phyloP scores from a whole-genome alignment of 2,888 invertebrate genomes.

The Ophion ventricosus region DNA sequence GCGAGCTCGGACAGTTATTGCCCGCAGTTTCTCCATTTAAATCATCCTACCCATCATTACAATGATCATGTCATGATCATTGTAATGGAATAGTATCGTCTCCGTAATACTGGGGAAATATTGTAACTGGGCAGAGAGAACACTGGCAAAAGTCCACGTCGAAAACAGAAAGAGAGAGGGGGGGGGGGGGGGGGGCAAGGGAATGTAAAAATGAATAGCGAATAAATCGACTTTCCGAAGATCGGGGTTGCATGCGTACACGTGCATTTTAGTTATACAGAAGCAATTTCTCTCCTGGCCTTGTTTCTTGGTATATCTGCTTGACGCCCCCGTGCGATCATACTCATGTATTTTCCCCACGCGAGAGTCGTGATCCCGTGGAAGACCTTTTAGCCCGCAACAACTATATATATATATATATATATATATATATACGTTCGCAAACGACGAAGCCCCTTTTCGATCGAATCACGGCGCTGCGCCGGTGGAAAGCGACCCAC shows the following conservation, averaged over 20 bases:
- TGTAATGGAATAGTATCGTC: too few relatives aligned
- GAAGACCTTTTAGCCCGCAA: conserved; percentile 63
- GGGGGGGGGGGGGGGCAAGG: conserved; percentile 8
- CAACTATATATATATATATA: too few relatives aligned
- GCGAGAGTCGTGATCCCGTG: conserved; percentile 48
- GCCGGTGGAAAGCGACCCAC: conserved; percentile 59
- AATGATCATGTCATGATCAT: too few relatives aligned
- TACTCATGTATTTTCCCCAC: conserved; percentile 28
- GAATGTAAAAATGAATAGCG: conserved; percentile 33
- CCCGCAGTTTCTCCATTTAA: too few relatives aligned
- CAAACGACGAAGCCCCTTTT: conserved; percentile 48
- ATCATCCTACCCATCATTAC: too few relatives aligned
- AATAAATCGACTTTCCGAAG: conserved; percentile 16
- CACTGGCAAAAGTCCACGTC: too few relatives aligned
- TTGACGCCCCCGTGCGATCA: conserved; percentile 39
- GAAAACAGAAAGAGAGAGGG: too few relatives aligned
- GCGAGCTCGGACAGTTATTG: too few relatives aligned
- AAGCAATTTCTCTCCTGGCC: conserved; percentile 69
- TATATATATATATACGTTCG: conserved; percentile 28
- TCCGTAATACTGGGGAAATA: too few relatives aligned
- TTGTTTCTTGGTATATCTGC: conserved; percentile 62
- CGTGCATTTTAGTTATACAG: conserved; percentile 50
- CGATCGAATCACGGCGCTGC: conserved; percentile 30
- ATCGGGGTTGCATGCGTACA: conserved; percentile 48
- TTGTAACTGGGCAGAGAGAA: too few relatives aligned